Percentiles rank a stretch among this genome's conserved stretches.
phyloP scores from a whole-genome alignment of 1,140 invertebrate genomes.

The Tetramorium simillimum region DNA sequence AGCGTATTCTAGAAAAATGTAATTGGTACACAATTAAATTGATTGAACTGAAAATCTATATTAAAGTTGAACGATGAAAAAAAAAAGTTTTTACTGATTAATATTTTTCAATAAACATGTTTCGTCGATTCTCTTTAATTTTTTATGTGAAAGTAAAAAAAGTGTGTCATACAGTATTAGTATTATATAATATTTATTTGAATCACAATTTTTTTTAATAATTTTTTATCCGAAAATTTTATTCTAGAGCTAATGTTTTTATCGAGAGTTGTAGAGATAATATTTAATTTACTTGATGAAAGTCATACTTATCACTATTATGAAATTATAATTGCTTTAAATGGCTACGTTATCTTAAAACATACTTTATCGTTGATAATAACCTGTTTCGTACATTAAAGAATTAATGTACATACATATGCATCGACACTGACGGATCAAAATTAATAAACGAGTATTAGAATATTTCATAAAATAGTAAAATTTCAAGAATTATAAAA shows the following conservation, averaged over 20 bases:
- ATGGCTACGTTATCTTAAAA: conserved; percentile 6
- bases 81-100: neutral
- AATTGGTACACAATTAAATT: neutral
- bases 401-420: neutral
- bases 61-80: neutral
- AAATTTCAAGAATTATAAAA: neutral
- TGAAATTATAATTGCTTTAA: conserved; percentile 25
- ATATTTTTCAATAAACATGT: neutral
- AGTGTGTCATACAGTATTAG: neutral
- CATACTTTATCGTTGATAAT: neutral
- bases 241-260: neutral
- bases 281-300: neutral
- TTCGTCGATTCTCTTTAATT: neutral
- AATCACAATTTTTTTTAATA: neutral
- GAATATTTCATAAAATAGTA: neutral
- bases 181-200: neutral
- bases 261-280: neutral
- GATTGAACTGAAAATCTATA: neutral
- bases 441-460: neutral
- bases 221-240: neutral
- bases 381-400: neutral
- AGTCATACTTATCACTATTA: neutral
- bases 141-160: neutral
- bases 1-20: neutral
- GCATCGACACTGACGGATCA: neutral